Evolutionary conservation across 2,113 vertebrate species (phyloP), one percentile per base, ranked within the genome.

Genomic region (Ciconia boyciana): DNA sequence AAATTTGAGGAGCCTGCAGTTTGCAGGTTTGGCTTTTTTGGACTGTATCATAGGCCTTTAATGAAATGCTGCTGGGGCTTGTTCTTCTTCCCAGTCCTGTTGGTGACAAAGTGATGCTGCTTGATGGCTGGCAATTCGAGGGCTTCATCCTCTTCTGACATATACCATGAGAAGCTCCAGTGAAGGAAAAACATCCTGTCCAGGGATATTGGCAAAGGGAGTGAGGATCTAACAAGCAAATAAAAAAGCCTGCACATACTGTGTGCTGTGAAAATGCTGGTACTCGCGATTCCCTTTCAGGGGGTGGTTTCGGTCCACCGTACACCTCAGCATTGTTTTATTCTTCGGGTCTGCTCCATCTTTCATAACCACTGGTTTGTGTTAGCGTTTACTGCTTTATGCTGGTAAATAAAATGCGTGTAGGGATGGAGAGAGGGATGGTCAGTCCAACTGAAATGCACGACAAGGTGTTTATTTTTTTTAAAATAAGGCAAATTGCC

Each of bases 51-150:
- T 16, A 34, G n/a, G 20, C 16, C 28, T 20, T 46, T 46, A 71
- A 48, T 22, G 29, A 65, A 31, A 28, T 46, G 51, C 44, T 83
- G 44, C 84, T 19, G 44, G 16, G 31, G 71, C 44, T 82, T 28
- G 4, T 57, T 62, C n/a, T 26, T 79, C 36, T 44, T 55, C 55
- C 13, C 21, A 9, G 60, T 51, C 41, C 32, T 24, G 22, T 26
- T 79, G 61, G 80, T 80, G 61, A 32, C 54, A 29, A 22, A 52
- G 46, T 6, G 34, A 24, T 60, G 49, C 84, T 72, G 44, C 46
- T 72, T 1, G 0, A 13, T 17, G 28, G 49, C 32, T 69, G 41
- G 24, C 31, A 22, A 6, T 62, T 44, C 0, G 1, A 43, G 34
- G 31, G 52, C 48, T 55, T 31, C 24, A 9, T 46, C 68, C 44